Percentiles rank a stretch among this genome's conserved stretches.
Evolutionary conservation across 2,888 invertebrate species (phyloP).

Genomic region (Sesamia inferens): DNA sequence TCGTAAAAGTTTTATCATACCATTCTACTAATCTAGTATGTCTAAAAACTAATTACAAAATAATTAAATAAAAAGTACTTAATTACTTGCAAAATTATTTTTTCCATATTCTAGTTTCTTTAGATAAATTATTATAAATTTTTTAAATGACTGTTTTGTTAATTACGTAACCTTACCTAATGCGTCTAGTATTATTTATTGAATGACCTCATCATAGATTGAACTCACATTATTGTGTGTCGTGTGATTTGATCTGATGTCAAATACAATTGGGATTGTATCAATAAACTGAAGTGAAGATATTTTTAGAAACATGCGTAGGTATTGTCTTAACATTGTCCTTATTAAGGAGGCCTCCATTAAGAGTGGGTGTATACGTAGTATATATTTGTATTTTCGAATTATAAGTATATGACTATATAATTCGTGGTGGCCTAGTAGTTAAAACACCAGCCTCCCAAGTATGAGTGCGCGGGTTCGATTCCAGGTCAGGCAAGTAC

Average conservation of each 20-base stretch:
- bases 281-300: slow-evolving; percentile 30
- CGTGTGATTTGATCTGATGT: slow-evolving; percentile 48
- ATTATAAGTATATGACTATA: too few species aligned
- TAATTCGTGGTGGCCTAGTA: too few species aligned
- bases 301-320: slow-evolving; percentile 43
- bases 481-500: too few species aligned
- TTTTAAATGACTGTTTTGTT: slow-evolving; percentile 10
- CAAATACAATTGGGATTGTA: slow-evolving; percentile 50
- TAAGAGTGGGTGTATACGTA: slow-evolving; percentile 15
- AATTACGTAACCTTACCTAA: slow-evolving; percentile 38
- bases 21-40: background rate
- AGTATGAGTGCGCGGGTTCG: too few species aligned
- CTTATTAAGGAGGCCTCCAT: slow-evolving; percentile 33
- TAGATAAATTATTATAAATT: slow-evolving; percentile 11
- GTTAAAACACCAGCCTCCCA: too few species aligned
- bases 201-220: slow-evolving; percentile 64
- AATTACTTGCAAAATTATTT: background rate
- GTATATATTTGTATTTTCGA: background rate
- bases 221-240: slow-evolving; percentile 48
- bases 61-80: too few species aligned
- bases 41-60: background rate
- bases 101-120: slow-evolving; percentile 3
- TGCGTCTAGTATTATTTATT: slow-evolving; percentile 44
- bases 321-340: slow-evolving; percentile 11
- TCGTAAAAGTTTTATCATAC: background rate